A percentile compares a stretch with the other conserved stretches of the same genome.
Conservation (phyloP, 2,113 vertebrate species). For the Oxyura jamaicensis region DNA sequence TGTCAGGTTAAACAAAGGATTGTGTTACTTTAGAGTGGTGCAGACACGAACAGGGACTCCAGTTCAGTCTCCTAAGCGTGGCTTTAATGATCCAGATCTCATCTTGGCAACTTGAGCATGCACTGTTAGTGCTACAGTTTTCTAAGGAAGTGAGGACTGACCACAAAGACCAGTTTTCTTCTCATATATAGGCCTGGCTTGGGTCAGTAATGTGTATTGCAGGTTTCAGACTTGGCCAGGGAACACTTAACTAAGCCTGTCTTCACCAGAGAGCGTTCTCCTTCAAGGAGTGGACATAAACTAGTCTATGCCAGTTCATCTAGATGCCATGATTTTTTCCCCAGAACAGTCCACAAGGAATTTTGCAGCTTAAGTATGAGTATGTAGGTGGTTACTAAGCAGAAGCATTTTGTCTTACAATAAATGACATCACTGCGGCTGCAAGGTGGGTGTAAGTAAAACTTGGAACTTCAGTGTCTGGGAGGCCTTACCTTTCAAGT, state of each 20-base stretch:
- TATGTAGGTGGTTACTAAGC: neutral
- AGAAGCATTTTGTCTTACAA: neutral
- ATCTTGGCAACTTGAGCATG: neutral
- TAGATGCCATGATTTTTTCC: neutral
- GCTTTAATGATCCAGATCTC: neutral
- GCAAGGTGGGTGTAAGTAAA: neutral
- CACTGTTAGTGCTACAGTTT: neutral
- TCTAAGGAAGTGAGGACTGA: neutral
- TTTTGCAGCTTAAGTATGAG: neutral
- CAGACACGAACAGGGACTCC: neutral
- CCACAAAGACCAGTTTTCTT: neutral
- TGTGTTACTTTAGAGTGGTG: neutral
- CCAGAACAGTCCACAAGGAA: neutral
- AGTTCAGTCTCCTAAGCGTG: neutral
- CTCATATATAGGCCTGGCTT: neutral
- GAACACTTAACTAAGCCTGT: neutral
- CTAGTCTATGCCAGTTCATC: neutral
- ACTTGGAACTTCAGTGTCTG: neutral
- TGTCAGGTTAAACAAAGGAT: neutral
- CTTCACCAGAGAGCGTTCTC: neutral
- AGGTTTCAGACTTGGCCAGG: neutral
- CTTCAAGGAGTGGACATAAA: neutral
- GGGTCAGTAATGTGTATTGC: neutral
- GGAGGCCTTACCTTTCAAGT: neutral
- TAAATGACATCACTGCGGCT: neutral